phyloP scores from a whole-genome alignment of 2,113 vertebrate species.

The Antechinus stuartii region DNA sequence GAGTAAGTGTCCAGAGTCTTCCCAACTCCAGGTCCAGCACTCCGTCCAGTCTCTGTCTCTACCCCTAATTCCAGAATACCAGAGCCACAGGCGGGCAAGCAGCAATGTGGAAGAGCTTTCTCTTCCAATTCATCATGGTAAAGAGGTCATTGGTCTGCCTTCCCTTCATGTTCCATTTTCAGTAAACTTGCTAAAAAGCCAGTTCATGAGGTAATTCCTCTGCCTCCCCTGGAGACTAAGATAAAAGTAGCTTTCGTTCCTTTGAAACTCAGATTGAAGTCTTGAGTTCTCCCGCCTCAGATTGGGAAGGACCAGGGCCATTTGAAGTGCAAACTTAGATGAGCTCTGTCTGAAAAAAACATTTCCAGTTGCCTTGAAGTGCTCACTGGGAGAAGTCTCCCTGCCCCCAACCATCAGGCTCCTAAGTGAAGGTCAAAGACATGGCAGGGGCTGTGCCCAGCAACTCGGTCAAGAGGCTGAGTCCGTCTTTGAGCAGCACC shows the following conservation, averaged over 20 bases:
- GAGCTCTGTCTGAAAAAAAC: slow-evolving; percentile 50
- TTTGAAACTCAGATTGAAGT: slow-evolving; percentile 69
- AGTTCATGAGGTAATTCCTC: slow-evolving; percentile 61
- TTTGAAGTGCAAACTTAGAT: slow-evolving; percentile 60
- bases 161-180: slow-evolving; percentile 4
- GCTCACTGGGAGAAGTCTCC: background rate
- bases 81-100: background rate
- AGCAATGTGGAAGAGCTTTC: background rate
- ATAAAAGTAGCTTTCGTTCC: slow-evolving; percentile 57
- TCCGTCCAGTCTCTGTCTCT: background rate
- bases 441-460: background rate
- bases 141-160: slow-evolving; percentile 54
- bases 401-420: background rate
- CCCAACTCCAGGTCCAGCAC: background rate
- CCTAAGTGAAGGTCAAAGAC: slow-evolving; percentile 7
- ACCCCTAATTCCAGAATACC: slow-evolving; percentile 30
- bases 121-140: slow-evolving; percentile 32
- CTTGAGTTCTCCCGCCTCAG: slow-evolving; percentile 51
- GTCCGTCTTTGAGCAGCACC: background rate
- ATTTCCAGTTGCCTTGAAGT: slow-evolving; percentile 56
- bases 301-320: slow-evolving; percentile 41
- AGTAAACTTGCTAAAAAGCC: slow-evolving; percentile 54
- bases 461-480: background rate
- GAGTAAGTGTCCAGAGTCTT: background rate
- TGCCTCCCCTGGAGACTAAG: slow-evolving; percentile 13